These are phyloP conservation scores for Sycophila sp. DNA, from an alignment of 1,140 invertebrate species.

Conservation along the genomic window DNA sequence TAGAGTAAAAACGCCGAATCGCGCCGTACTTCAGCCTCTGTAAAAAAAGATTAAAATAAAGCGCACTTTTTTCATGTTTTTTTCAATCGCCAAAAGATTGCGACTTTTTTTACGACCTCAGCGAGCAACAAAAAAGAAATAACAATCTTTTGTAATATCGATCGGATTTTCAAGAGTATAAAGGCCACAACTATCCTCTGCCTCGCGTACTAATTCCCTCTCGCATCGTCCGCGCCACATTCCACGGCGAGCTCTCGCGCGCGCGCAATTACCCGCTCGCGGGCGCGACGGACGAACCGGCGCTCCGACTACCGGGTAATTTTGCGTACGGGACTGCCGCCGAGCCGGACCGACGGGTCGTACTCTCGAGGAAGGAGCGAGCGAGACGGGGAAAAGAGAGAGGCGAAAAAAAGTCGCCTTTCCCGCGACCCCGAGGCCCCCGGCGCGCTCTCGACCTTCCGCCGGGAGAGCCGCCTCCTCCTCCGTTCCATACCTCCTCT, in stretches of 20 bases:
- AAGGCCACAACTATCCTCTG: no score
- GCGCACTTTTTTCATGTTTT: no score
- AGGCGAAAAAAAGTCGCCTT: neutral
- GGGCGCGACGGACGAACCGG: constrained; percentile 31
- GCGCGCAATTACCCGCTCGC: constrained; percentile 35
- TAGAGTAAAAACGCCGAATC: no score
- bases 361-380: neutral
- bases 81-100: no score
- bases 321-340: constrained; percentile 35
- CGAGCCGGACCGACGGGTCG: no score
- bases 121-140: no score
- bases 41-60: no score
- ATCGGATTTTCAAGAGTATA: no score
- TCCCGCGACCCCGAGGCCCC: constrained; percentile 35
- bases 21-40: no score
- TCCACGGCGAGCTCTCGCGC: constrained; percentile 32
- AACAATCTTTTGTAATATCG: no score
- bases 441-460: constrained; percentile 14
- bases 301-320: constrained; percentile 40
- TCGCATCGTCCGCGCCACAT: constrained; percentile 1
- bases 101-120: no score
- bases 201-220: neutral
- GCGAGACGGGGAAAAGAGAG: neutral
- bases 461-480: neutral
- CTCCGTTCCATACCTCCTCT: neutral